Conservation (phyloP, 2,797 vertebrate species). For the Meda fulgida region DNA sequence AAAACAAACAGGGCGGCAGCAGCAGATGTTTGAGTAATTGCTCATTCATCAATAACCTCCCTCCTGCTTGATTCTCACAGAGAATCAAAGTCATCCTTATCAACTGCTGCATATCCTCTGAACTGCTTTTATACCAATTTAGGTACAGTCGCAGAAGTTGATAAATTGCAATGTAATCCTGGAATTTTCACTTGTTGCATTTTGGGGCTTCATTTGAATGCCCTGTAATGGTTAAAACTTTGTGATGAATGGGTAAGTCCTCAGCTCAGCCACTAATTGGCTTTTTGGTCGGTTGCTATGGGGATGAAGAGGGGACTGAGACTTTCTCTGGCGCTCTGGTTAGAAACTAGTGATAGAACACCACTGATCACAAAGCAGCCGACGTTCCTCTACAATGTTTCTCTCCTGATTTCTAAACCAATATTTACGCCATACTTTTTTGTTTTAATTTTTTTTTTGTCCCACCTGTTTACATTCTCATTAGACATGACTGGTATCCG, state of each 20-base stretch:
- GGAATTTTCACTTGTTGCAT: slow-evolving; percentile 2
- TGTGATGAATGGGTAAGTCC: slow-evolving; percentile 43
- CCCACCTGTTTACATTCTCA: background rate
- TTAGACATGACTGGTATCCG: background rate
- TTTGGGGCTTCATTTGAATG: slow-evolving; percentile 27
- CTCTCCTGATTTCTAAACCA: background rate
- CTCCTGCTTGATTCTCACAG: slow-evolving; percentile 41
- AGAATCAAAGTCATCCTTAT: slow-evolving; percentile 23
- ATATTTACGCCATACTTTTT: background rate
- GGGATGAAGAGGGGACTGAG: slow-evolving; percentile 24
- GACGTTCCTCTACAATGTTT: background rate
- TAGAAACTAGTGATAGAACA: slow-evolving; percentile 32
- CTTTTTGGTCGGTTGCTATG: slow-evolving; percentile 37
- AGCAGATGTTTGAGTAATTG: slow-evolving; percentile 68
- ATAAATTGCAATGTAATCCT: background rate
- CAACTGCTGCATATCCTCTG: slow-evolving; percentile 13
- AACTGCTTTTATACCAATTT: background rate
- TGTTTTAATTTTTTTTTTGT: background rate
- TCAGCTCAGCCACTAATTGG: slow-evolving; percentile 42
- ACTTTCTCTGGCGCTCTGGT: slow-evolving; percentile 14
- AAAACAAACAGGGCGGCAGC: slow-evolving; percentile 58
- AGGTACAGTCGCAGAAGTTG: slow-evolving; percentile 24
- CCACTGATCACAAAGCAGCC: background rate
- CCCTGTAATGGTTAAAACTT: slow-evolving; percentile 7
- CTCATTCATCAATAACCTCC: slow-evolving; percentile 64